Conservation (phyloP, 2,888 invertebrate genomes). For the Diarsia mendica region DNA sequence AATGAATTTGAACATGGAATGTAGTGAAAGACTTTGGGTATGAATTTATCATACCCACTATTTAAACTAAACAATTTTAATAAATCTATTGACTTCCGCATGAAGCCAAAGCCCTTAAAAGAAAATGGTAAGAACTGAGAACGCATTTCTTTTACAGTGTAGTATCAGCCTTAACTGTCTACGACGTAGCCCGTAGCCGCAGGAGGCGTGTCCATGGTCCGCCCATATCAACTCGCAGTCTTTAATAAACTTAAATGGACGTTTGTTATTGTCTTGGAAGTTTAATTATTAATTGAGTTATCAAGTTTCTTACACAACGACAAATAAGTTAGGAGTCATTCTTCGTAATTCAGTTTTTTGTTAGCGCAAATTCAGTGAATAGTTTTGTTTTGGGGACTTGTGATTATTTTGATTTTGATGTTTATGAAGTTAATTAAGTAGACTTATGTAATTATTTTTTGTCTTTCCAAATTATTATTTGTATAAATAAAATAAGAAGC, state of each 20-base stretch:
- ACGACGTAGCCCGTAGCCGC: conserved; percentile 77
- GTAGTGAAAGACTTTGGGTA: background rate
- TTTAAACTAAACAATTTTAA: background rate
- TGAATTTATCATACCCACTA: background rate
- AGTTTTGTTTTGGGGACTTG: background rate
- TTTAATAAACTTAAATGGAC: conserved; percentile 64
- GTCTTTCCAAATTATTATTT: background rate
- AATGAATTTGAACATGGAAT: background rate
- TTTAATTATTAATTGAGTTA: conserved; percentile 13
- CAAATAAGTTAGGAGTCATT: conserved; percentile 16
- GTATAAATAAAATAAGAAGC: background rate
- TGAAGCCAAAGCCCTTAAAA: background rate
- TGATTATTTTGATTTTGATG: background rate
- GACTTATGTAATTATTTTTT: background rate
- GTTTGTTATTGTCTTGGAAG: conserved; percentile 32
- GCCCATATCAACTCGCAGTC: conserved; percentile 75
- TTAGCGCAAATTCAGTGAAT: background rate
- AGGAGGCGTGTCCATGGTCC: conserved; percentile 77
- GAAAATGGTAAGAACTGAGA: background rate
- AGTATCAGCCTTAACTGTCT: conserved; percentile 59
- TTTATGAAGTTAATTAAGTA: background rate
- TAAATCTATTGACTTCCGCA: too few relatives aligned
- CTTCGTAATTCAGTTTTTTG: conserved; percentile 18
- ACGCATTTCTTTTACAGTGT: conserved; percentile 12
- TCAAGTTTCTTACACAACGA: conserved; percentile 3